Percentiles rank a stretch among this genome's conserved stretches.
Evolutionary conservation across 2,888 invertebrate genomes (phyloP).

Genomic region (Drosophila subsilvestris): DNA sequence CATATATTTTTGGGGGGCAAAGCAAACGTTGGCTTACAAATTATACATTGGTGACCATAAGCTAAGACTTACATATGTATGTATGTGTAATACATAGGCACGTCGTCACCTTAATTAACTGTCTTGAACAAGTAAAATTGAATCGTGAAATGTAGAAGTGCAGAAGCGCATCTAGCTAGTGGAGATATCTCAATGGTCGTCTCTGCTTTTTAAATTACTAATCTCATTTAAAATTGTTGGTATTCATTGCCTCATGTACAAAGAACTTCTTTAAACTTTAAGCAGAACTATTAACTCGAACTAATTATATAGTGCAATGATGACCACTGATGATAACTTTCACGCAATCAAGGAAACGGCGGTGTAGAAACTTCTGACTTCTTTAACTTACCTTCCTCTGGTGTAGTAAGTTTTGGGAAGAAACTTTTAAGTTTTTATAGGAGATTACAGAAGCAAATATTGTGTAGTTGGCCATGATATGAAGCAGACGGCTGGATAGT

Average conservation of each 20-base stretch:
- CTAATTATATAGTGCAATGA: constrained; percentile 23
- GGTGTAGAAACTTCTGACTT: constrained; percentile 2
- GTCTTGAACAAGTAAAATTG: constrained; percentile 3
- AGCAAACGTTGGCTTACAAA: constrained; percentile 40
- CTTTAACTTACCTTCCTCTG: constrained; percentile 82
- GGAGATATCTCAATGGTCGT: background rate
- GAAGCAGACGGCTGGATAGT: constrained; percentile 79
- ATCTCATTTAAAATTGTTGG: constrained; percentile 6
- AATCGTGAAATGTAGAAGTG: constrained; percentile 8
- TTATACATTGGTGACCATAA: constrained; percentile 37
- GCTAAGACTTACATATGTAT: constrained; percentile 7
- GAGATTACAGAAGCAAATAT: constrained; percentile 84
- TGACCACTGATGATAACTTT: background rate
- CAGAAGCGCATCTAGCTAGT: background rate
- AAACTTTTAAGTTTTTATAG: constrained; percentile 84
- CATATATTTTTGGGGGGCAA: constrained; percentile 40
- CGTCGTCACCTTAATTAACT: background rate
- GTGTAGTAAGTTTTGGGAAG: constrained; percentile 84
- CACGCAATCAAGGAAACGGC: background rate
- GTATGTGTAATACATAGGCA: background rate
- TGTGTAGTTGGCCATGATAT: constrained; percentile 83
- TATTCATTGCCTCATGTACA: background rate
- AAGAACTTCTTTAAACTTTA: background rate
- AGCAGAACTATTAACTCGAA: background rate
- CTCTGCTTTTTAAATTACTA: background rate